Conservation (phyloP, 1,140 invertebrate genomes). For the Sminthurinus signatus region DNA sequence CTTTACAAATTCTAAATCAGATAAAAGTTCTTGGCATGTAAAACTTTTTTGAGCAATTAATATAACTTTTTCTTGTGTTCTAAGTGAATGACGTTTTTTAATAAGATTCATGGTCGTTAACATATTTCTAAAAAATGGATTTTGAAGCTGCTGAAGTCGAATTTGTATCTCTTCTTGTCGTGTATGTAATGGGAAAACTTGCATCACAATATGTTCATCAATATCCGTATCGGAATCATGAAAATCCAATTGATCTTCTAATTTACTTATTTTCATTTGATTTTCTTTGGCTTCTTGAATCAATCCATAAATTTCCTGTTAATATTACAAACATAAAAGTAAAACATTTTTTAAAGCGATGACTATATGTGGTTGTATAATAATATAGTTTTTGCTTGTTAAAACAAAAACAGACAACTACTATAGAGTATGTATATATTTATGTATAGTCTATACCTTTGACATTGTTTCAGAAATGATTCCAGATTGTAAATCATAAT, state of each 20-base stretch:
- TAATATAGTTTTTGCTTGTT: too few relatives aligned
- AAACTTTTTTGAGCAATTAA: background rate
- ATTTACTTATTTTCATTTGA: background rate
- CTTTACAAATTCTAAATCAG: background rate
- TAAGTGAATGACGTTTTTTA: background rate
- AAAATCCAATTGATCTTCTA: background rate
- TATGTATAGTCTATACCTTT: too few relatives aligned
- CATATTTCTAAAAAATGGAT: conserved; percentile 7
- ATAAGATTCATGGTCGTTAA: background rate
- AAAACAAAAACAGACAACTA: too few relatives aligned
- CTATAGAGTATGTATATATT: too few relatives aligned
- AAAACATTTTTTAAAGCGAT: too few relatives aligned
- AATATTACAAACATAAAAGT: too few relatives aligned
- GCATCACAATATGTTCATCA: background rate
- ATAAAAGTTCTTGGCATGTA: background rate
- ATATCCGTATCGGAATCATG: background rate
- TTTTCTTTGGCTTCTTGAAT: conserved; percentile 7
- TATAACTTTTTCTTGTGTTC: background rate
- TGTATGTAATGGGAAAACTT: background rate
- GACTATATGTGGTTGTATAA: too few relatives aligned
- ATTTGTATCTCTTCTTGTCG: conserved; percentile 5
- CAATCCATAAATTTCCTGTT: background rate
- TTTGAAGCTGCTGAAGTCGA: background rate
- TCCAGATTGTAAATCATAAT: conserved; percentile 10
- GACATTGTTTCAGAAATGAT: background rate